phyloP scores from a whole-genome alignment of 2,113 vertebrate genomes.

The Arvicanthis niloticus region DNA sequence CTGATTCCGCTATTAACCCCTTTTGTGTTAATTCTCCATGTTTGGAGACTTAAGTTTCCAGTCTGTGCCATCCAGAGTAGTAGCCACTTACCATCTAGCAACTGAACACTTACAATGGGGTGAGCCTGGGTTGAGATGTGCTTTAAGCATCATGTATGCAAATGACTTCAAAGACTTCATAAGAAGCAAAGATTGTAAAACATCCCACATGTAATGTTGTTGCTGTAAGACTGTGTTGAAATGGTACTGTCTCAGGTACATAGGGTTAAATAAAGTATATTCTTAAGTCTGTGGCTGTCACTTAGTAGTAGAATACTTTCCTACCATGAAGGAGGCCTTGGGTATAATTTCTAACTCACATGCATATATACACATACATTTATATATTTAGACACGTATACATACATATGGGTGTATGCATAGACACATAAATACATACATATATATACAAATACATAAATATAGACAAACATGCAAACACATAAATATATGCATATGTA shows the following conservation, averaged over 20 bases:
- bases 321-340: not conserved
- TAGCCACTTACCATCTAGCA: not conserved
- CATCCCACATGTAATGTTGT: not conserved
- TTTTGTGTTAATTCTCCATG: constrained; percentile 45
- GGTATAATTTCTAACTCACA: not conserved
- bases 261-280: constrained; percentile 10
- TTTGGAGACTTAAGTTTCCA: not conserved
- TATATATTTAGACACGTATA: not conserved
- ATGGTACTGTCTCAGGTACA: not conserved
- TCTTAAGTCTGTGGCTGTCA: not conserved
- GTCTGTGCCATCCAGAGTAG: not conserved
- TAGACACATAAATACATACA: not conserved
- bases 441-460: not conserved
- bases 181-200: not conserved
- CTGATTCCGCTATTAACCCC: constrained; percentile 26
- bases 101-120: not conserved
- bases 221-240: not conserved
- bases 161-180: not conserved
- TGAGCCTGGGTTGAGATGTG: not conserved
- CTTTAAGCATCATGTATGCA: not conserved
- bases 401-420: not conserved
- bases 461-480: not conserved
- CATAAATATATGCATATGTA: not conserved
- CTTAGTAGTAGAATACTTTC: not conserved
- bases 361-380: not conserved